A percentile compares a stretch with the other conserved stretches of the same genome.
phyloP scores from a whole-genome alignment of 2,797 vertebrate species.

The Vultur gryphus region DNA sequence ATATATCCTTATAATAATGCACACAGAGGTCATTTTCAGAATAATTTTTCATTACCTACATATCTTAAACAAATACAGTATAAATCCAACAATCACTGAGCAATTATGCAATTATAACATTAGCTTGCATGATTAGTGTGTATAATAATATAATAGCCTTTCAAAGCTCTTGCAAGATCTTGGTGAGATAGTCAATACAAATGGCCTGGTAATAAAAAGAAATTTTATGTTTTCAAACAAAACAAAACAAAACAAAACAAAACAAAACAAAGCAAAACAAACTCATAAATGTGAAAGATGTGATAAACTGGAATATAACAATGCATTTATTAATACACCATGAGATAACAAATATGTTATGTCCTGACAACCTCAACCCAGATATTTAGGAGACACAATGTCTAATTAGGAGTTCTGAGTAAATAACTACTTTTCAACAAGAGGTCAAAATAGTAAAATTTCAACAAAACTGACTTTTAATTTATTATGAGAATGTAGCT shows the following conservation, averaged over 20 bases:
- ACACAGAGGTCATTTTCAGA: not conserved
- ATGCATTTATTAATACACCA: not conserved
- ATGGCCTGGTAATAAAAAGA: not conserved
- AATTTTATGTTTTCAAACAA: not conserved
- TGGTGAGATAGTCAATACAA: not conserved
- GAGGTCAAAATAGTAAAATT: not conserved
- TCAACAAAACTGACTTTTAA: not conserved
- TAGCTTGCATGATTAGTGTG: not conserved
- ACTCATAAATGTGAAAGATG: not conserved
- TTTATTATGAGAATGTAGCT: not conserved
- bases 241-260: not conserved
- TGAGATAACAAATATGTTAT: not conserved
- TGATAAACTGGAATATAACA: not conserved
- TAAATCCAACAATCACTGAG: not conserved
- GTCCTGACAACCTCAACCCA: not conserved
- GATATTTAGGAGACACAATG: not conserved
- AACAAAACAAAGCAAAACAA: not conserved
- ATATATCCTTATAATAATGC: not conserved
- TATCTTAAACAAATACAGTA: not conserved
- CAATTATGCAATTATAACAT: not conserved
- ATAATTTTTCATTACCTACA: not conserved
- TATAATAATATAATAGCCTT: not conserved
- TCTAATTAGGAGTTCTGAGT: not conserved
- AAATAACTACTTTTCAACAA: not conserved
- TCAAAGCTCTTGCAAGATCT: not conserved